These are phyloP conservation scores for Erebia epiphron DNA, from an alignment of 2,888 invertebrate species.

Conservation along the genomic window DNA sequence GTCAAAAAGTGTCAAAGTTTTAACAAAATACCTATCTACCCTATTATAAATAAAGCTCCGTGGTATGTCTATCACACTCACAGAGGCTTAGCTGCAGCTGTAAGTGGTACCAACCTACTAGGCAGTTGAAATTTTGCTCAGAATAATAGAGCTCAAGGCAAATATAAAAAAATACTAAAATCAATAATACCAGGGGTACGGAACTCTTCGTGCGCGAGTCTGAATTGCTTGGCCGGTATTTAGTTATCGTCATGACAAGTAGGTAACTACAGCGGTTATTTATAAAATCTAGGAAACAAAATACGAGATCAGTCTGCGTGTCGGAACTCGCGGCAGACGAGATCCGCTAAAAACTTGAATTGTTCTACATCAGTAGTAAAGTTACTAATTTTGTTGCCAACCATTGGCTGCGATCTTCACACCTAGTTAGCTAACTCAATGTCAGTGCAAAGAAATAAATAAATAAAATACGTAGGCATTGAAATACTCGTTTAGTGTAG, in stretches of 20 bases:
- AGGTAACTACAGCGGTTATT: background rate
- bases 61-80: too few species aligned
- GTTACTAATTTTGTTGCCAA: slow-evolving; percentile 37
- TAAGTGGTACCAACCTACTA: too few species aligned
- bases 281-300: slow-evolving; percentile 38
- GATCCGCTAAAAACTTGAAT: slow-evolving; percentile 43
- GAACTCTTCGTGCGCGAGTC: too few species aligned
- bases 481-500: background rate
- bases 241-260: background rate
- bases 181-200: too few species aligned
- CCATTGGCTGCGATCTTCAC: slow-evolving; percentile 58
- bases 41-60: too few species aligned
- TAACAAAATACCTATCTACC: too few species aligned
- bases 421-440: slow-evolving; percentile 55
- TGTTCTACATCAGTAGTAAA: slow-evolving; percentile 42
- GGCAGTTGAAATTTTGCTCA: too few species aligned
- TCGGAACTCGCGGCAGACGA: slow-evolving; percentile 46
- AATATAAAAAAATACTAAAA: too few species aligned
- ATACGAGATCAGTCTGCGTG: slow-evolving; percentile 40
- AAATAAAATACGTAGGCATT: slow-evolving; percentile 3
- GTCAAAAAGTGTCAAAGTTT: too few species aligned
- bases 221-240: too few species aligned
- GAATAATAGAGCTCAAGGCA: too few species aligned
- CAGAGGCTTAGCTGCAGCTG: too few species aligned
- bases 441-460: slow-evolving; percentile 32